Percentiles rank a stretch among this genome's conserved stretches.
Evolutionary conservation across 1,140 invertebrate genomes (phyloP).

Genomic region (Eulimnadia texana): DNA sequence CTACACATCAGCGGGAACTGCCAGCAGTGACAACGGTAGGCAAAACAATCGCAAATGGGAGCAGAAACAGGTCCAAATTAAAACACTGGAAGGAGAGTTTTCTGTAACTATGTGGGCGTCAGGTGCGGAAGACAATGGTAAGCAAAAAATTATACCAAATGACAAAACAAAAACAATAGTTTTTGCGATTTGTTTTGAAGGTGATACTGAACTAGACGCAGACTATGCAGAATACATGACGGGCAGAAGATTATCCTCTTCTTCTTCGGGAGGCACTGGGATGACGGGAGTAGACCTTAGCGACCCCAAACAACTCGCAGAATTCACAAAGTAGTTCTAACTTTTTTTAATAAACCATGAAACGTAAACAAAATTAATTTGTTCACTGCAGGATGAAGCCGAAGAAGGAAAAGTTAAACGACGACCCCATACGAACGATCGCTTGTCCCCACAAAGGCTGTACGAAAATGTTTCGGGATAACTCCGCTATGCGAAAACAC

Average conservation of each 20-base stretch:
- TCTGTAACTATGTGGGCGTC: constrained; percentile 98
- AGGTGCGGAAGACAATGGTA: constrained; percentile 62
- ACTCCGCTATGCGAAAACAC: constrained; percentile 95
- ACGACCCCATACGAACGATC: constrained; percentile 67
- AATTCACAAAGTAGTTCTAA: constrained; percentile 56
- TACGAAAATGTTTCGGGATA: constrained; percentile 94
- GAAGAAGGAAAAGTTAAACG: constrained; percentile 52
- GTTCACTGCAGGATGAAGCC: constrained; percentile 54
- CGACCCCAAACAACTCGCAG: constrained; percentile 81
- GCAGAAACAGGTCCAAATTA: constrained; percentile 95
- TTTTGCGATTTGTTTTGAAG: neutral
- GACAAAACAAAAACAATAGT: neutral
- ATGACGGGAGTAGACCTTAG: constrained; percentile 79
- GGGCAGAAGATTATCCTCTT: constrained; percentile 45
- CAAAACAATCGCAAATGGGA: constrained; percentile 62
- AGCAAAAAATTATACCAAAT: neutral
- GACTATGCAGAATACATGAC: constrained; percentile 91
- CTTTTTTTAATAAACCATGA: neutral
- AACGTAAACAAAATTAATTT: neutral
- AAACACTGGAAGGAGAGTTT: constrained; percentile 95
- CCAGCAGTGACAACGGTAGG: neutral
- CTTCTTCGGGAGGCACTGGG: constrained; percentile 38
- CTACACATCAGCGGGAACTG: neutral
- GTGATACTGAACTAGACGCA: constrained; percentile 67
- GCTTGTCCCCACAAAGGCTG: constrained; percentile 87